phyloP scores from a whole-genome alignment of 2,113 vertebrate species.

The Gorsachius goisagi region DNA sequence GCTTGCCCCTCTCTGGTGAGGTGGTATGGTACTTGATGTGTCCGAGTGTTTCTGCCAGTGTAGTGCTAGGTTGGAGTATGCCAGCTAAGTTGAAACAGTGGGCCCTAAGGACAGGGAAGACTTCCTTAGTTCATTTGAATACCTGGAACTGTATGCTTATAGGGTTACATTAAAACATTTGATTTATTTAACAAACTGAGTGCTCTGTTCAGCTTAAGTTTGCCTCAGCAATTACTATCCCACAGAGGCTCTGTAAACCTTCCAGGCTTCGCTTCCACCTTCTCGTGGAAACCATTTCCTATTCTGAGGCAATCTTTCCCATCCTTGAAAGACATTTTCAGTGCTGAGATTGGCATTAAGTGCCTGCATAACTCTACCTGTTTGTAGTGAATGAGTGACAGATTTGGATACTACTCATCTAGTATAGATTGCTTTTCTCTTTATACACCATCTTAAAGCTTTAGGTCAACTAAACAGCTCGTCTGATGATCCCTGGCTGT shows the following conservation, averaged over 20 bases:
- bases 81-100: neutral
- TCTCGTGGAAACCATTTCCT: neutral
- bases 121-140: neutral
- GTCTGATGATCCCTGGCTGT: neutral
- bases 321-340: neutral
- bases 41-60: neutral
- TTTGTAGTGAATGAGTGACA: neutral
- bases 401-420: neutral
- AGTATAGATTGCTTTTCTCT: neutral
- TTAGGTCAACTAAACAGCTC: neutral
- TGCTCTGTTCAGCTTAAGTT: constrained; percentile 28
- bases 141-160: neutral
- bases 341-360: constrained; percentile 3
- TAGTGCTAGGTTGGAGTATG: neutral
- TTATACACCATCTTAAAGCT: neutral
- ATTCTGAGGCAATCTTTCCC: neutral
- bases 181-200: constrained; percentile 53
- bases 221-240: constrained; percentile 42
- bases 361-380: neutral
- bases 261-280: neutral
- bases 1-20: neutral
- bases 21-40: neutral
- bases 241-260: constrained; percentile 24
- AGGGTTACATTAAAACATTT: constrained; percentile 8
- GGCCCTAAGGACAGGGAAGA: neutral